A percentile compares a stretch with the other conserved stretches of the same genome.
phyloP scores from a whole-genome alignment of 2,797 vertebrate genomes.

The Borostomias antarcticus region DNA sequence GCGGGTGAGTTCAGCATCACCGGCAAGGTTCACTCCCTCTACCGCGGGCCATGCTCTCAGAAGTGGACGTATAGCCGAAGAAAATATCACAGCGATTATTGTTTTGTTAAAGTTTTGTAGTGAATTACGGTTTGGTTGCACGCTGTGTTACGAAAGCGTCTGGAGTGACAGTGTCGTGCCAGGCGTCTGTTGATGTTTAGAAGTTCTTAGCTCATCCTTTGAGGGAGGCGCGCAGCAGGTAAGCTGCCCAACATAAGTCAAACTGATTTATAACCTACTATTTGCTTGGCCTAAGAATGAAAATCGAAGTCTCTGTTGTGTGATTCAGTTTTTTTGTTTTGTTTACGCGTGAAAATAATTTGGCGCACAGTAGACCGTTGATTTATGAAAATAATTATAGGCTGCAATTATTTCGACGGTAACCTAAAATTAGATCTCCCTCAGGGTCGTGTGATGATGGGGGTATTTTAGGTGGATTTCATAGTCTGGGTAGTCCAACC shows the following conservation, averaged over 20 bases:
- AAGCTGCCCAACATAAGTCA: not conserved
- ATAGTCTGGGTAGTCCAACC: too few relatives aligned
- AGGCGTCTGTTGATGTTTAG: not conserved
- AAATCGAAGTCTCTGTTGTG: too few relatives aligned
- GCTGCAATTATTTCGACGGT: too few relatives aligned
- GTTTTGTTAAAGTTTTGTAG: not conserved
- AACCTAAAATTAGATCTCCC: too few relatives aligned
- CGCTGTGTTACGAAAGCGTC: not conserved
- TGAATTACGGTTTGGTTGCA: not conserved
- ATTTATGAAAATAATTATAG: not conserved
- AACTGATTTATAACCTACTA: not conserved
- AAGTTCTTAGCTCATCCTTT: not conserved
- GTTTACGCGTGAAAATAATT: too few relatives aligned
- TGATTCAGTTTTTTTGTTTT: too few relatives aligned
- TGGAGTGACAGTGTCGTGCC: not conserved
- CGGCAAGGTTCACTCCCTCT: not conserved
- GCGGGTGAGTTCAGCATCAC: conserved; percentile 57
- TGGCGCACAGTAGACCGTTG: too few relatives aligned
- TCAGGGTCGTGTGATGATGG: not conserved
- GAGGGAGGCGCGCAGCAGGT: not conserved
- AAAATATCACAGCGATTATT: not conserved
- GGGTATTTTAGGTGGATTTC: not conserved
- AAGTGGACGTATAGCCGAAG: not conserved
- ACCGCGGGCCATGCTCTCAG: not conserved
- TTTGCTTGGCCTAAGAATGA: too few relatives aligned